Percentiles rank a stretch among this genome's conserved stretches.
phyloP scores from a whole-genome alignment of 2,888 invertebrate genomes.

The Agapostemon virescens region DNA sequence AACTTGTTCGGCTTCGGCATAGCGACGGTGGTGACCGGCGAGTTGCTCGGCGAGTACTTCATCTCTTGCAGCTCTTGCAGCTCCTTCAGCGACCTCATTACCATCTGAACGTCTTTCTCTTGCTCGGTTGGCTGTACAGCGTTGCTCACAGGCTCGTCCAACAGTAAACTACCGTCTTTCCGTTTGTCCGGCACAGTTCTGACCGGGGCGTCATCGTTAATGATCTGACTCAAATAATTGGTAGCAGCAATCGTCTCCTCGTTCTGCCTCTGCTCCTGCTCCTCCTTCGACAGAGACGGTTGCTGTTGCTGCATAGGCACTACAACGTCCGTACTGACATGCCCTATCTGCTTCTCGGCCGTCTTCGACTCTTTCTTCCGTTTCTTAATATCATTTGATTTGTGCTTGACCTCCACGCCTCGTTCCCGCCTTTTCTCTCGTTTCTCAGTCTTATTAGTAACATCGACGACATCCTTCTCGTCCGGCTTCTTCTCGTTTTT shows the following conservation, averaged over 20 bases:
- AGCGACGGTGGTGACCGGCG: constrained; percentile 68
- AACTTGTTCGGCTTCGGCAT: constrained; percentile 72
- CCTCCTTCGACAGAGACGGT: constrained; percentile 71
- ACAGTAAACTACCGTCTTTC: constrained; percentile 66
- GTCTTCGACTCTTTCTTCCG: constrained; percentile 70
- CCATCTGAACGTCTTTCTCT: constrained; percentile 78
- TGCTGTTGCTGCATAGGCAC: constrained; percentile 54
- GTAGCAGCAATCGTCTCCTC: constrained; percentile 80
- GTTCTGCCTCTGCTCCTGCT: constrained; percentile 77
- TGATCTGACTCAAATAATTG: constrained; percentile 80
- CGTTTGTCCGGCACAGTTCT: constrained; percentile 68
- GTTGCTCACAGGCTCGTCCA: constrained; percentile 64
- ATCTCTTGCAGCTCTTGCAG: constrained; percentile 76
- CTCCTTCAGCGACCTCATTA: constrained; percentile 78
- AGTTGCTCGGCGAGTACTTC: constrained; percentile 74
- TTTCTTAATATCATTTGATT: constrained; percentile 71
- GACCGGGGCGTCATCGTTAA: constrained; percentile 73
- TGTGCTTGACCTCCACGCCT: constrained; percentile 66
- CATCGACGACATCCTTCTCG: constrained; percentile 69
- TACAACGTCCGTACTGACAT: constrained; percentile 57
- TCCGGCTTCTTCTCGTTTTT: constrained; percentile 66
- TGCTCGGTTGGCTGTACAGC: constrained; percentile 72
- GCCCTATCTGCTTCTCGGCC: constrained; percentile 59
- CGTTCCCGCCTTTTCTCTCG: constrained; percentile 63
- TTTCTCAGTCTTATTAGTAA: constrained; percentile 68